Evolutionary conservation across 2,113 vertebrate species (phyloP).

Genomic region (Paradisaea rubra): DNA sequence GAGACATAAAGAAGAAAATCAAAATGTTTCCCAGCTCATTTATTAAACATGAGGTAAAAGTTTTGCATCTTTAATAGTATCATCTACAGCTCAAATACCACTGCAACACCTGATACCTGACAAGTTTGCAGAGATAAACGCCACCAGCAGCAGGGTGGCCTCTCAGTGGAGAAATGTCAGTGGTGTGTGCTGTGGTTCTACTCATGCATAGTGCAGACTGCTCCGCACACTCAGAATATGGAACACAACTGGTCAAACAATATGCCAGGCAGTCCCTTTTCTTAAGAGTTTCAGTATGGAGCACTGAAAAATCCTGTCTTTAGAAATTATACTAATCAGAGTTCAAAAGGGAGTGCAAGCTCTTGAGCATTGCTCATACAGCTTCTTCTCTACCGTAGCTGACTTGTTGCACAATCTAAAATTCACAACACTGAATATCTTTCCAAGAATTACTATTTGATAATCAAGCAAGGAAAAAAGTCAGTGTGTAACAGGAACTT

Average conservation of each 20-base stretch:
- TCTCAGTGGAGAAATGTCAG: background rate
- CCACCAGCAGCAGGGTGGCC: background rate
- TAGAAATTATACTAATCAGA: background rate
- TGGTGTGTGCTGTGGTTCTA: background rate
- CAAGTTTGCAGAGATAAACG: background rate
- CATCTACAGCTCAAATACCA: background rate
- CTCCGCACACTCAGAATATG: background rate
- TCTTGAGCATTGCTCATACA: background rate
- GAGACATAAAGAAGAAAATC: background rate
- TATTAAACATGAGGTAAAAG: background rate
- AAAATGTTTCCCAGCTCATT: background rate
- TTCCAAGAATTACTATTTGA: background rate
- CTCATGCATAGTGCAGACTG: background rate
- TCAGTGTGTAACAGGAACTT: background rate
- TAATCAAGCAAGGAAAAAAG: background rate
- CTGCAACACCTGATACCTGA: background rate
- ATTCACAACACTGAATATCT: background rate
- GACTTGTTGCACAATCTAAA: background rate
- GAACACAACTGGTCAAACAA: background rate
- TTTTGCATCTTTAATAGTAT: background rate
- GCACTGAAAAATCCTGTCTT: background rate
- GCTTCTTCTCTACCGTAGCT: background rate
- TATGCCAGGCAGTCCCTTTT: accelerated
- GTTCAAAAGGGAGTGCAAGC: background rate
- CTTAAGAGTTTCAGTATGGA: background rate